Evolutionary conservation across 2,113 vertebrate genomes (phyloP).

Genomic region (Myrmecobius fasciatus): DNA sequence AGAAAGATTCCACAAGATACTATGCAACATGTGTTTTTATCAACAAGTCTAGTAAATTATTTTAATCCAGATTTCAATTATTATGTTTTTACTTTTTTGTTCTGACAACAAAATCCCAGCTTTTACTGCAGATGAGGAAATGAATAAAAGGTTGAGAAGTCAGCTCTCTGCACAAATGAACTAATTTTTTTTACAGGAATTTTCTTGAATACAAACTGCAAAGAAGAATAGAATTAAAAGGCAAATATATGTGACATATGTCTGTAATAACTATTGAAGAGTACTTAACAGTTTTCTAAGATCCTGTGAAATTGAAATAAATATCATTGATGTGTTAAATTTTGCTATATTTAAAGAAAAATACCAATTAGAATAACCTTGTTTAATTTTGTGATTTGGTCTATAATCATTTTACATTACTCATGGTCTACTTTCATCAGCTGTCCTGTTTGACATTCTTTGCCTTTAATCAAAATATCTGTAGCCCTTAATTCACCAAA

Average conservation of each 20-base stretch:
- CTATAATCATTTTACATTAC: neutral
- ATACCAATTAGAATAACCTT: neutral
- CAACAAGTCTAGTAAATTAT: neutral
- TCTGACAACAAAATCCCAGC: neutral
- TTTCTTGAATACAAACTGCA: neutral
- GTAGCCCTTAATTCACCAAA: conserved; percentile 7
- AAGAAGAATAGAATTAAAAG: conserved; percentile 14
- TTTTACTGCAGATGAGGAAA: neutral
- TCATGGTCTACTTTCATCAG: neutral
- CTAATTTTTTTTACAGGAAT: conserved; percentile 9
- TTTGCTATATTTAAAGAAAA: conserved; percentile 25
- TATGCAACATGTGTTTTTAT: neutral
- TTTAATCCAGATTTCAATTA: conserved; percentile 2
- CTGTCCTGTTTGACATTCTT: neutral
- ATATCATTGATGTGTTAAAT: conserved; percentile 22
- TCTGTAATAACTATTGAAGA: conserved; percentile 8
- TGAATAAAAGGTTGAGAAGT: conserved; percentile 1
- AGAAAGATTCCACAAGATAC: neutral
- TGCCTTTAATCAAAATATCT: neutral
- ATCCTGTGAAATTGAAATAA: neutral
- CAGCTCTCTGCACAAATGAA: neutral
- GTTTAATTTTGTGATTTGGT: conserved; percentile 21
- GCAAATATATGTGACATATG: conserved; percentile 6
- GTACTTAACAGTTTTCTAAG: neutral
- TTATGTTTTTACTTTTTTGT: neutral